These are phyloP conservation scores for Haemorhous mexicanus DNA, from an alignment of 2,113 vertebrate species.

Conservation along the genomic window DNA sequence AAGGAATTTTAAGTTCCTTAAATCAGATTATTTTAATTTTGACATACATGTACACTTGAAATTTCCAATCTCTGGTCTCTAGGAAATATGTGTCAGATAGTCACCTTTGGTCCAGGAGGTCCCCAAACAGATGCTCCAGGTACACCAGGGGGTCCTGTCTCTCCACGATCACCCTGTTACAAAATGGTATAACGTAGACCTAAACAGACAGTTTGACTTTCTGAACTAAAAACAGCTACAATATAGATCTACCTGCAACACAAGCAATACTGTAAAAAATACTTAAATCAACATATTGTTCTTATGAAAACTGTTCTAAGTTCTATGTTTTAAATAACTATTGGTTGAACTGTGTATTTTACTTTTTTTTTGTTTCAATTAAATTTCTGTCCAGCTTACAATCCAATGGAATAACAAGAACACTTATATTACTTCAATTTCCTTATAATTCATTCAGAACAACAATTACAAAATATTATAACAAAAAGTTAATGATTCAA, in stretches of 20 bases:
- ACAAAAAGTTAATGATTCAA: not conserved
- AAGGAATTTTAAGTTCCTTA: not conserved
- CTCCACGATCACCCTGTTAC: conserved; percentile 63
- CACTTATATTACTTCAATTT: not conserved
- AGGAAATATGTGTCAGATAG: not conserved
- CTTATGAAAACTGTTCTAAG: not conserved
- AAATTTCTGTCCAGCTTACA: not conserved
- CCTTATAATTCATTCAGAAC: not conserved
- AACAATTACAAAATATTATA: not conserved
- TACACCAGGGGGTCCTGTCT: conserved; percentile 53
- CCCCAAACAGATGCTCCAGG: conserved; percentile 62
- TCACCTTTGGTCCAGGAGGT: conserved; percentile 72
- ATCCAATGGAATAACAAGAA: not conserved
- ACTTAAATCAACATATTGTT: not conserved
- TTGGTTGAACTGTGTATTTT: not conserved
- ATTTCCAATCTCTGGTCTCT: not conserved
- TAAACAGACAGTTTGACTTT: not conserved
- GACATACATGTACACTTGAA: not conserved
- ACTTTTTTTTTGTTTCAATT: not conserved
- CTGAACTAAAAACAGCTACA: not conserved
- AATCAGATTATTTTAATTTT: not conserved
- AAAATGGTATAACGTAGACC: not conserved
- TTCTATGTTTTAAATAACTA: not conserved
- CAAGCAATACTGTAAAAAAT: not conserved
- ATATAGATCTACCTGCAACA: not conserved